Evolutionary conservation across 2,888 invertebrate genomes (phyloP).

Genomic region (Lepidonotus clava): DNA sequence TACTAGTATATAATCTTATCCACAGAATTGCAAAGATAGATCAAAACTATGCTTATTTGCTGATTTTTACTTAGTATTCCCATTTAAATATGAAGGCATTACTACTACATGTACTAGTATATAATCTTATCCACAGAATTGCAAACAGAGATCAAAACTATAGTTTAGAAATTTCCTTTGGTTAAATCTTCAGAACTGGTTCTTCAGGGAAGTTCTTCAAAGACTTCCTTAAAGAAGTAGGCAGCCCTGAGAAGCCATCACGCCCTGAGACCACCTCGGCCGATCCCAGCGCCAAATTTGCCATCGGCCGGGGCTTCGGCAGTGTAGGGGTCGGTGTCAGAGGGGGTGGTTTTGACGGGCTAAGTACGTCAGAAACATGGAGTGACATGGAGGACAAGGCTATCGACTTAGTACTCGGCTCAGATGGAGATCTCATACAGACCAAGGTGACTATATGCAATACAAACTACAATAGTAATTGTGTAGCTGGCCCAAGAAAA

Average conservation of each 20-base stretch:
- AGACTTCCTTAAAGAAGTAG: not conserved
- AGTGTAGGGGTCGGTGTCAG: slow-evolving; percentile 31
- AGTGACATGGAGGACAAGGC: slow-evolving; percentile 53
- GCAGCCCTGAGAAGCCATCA: not conserved
- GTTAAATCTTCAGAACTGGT: not conserved
- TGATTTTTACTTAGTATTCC: no score
- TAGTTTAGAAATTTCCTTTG: no score
- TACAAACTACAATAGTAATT: no score
- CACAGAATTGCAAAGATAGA: no score
- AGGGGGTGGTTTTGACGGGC: not conserved
- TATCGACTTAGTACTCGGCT: slow-evolving; percentile 48
- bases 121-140: no score
- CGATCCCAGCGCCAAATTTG: not conserved
- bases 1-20: no score
- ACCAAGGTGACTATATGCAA: not conserved
- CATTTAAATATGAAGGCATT: no score
- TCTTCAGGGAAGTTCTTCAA: not conserved
- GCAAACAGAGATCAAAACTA: no score
- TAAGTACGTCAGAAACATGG: not conserved
- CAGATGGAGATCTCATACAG: not conserved
- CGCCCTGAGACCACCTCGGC: not conserved
- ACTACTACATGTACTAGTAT: no score
- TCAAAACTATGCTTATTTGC: no score
- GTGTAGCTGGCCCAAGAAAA: no score
- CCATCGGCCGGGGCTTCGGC: slow-evolving; percentile 37